Evolutionary conservation across 2,888 invertebrate species (phyloP).

Genomic region (Apotomis betuletana): DNA sequence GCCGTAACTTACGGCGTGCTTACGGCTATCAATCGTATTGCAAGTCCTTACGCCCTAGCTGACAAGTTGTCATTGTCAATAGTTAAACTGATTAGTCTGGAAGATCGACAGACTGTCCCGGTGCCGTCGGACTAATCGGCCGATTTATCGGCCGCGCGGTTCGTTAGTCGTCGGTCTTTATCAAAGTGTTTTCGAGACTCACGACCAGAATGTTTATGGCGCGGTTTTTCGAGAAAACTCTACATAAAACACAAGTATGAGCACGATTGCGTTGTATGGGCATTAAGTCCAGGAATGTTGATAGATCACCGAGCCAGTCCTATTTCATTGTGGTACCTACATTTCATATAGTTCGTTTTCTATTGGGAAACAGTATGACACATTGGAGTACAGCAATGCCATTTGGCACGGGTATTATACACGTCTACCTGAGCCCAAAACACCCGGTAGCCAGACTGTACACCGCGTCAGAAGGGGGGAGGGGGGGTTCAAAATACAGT

Average conservation of each 20-base stretch:
- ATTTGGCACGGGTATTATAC: too few species aligned
- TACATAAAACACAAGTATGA: conserved; percentile 58
- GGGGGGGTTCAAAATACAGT: too few species aligned
- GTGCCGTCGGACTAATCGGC: conserved; percentile 49
- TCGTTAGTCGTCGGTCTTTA: conserved; percentile 72
- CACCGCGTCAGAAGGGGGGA: too few species aligned
- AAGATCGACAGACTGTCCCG: conserved; percentile 60
- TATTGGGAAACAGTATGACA: too few species aligned
- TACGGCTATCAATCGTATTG: conserved; percentile 25
- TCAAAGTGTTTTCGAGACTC: conserved; percentile 72
- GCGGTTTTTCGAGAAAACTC: conserved; percentile 73
- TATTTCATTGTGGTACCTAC: conserved; percentile 6
- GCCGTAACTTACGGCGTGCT: conserved; percentile 5
- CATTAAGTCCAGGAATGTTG: conserved; percentile 23
- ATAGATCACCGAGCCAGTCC: conserved; percentile 15
- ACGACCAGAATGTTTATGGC: conserved; percentile 73
- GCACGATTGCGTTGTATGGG: conserved; percentile 70
- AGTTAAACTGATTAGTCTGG: conserved; percentile 59
- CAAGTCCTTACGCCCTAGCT: conserved; percentile 37
- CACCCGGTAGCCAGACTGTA: too few species aligned
- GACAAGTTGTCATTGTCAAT: conserved; percentile 58
- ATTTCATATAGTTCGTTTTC: too few species aligned
- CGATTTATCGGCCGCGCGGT: conserved; percentile 52
- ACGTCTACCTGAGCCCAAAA: too few species aligned
- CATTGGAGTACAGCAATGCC: too few species aligned